Evolutionary conservation across 2,888 invertebrate species (phyloP), one percentile per base, ranked within the genome.

Genomic region (Acanthosepion lycidas): DNA sequence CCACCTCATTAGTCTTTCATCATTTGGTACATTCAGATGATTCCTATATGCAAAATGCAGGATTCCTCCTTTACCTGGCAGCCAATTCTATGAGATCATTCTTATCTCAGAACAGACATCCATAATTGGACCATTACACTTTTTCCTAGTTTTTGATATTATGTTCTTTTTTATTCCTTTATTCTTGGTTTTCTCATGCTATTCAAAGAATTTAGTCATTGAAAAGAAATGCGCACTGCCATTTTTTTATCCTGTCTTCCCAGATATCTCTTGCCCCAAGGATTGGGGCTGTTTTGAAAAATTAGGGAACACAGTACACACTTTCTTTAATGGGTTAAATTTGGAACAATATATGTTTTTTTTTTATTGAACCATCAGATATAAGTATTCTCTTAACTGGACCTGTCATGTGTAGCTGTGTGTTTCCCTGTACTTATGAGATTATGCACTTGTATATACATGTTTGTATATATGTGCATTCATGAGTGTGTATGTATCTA

Each of bases 161-260:
- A 8, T 64, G 23, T 78, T 78, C 28, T 28, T 78, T n/a, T 78
- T 78, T n/a, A 2, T 33, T 78, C 12, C 9, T 78, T 12, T n/a
- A n/a, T 78, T 78, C 33, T 78, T n/a, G 6, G 28, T 23, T 78
- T 78, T 33, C 78, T 78, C n/a, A n/a, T 78, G 78, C 6, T 23
- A 78, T 78, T 78, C 78, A n/a, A n/a, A n/a, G 78, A 78, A 78
- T 78, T n/a, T 78, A 78, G 78, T 78, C 78, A 78, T 78, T 78
- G n/a, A n/a, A 78, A 78, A 78, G 78, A 78, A 78, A 78, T 78
- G 12, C 15, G n/a, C n/a, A n/a, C n/a, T 15, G 0, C 33, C 78
- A 12, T 78, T n/a, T 78, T 33, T 78, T 33, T 33, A n/a, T 59
- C 6, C 6, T 59, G 23, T 23, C 23, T 59, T 23, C 59, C 59